Conservation (phyloP, 2,113 vertebrate species). For the Tretioscincus oriximinensis region DNA sequence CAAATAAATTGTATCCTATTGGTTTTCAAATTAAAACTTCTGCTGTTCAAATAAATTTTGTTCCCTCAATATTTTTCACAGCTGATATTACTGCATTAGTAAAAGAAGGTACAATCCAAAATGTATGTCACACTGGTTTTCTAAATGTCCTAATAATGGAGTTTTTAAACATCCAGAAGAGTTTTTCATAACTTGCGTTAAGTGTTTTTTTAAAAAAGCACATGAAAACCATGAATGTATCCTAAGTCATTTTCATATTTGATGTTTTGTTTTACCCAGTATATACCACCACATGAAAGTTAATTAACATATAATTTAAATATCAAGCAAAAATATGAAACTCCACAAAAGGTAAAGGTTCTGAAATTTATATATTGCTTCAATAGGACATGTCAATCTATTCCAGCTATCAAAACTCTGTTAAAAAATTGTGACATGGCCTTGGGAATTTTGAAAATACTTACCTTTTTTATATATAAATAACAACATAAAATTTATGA, state of each 20-base stretch:
- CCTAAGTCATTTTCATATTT: background rate
- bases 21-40: slow-evolving; percentile 12
- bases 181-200: background rate
- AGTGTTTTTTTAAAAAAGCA: background rate
- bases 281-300: too few relatives aligned
- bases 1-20: slow-evolving; percentile 7
- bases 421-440: too few relatives aligned
- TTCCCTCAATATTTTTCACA: slow-evolving; percentile 1
- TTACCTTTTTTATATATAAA: too few relatives aligned
- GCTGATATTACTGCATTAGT: background rate
- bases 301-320: too few relatives aligned
- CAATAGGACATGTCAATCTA: too few relatives aligned
- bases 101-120: background rate
- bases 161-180: background rate
- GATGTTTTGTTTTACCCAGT: background rate
- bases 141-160: background rate
- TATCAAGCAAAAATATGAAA: too few relatives aligned
- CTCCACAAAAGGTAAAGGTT: too few relatives aligned
- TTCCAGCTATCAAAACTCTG: too few relatives aligned
- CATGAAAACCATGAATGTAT: background rate
- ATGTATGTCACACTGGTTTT: background rate
- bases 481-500: too few relatives aligned
- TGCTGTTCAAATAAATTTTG: background rate
- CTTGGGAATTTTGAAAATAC: too few relatives aligned
- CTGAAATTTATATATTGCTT: too few relatives aligned